These are phyloP conservation scores for Lophura nycthemera DNA, from an alignment of 2,113 vertebrate species.

Conservation along the genomic window DNA sequence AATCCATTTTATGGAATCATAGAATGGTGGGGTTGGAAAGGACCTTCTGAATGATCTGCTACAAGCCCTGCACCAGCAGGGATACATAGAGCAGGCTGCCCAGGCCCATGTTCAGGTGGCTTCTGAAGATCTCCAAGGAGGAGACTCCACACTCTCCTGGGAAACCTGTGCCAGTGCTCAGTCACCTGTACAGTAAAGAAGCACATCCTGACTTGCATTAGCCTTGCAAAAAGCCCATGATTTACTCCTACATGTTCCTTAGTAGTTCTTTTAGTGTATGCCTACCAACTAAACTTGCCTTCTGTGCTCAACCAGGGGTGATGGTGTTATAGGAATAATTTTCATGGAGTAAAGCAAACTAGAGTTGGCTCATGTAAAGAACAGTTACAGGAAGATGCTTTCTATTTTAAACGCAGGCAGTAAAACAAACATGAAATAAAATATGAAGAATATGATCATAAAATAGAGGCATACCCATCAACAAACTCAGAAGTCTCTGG, in stretches of 20 bases:
- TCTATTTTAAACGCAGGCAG: not conserved
- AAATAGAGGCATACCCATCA: slow-evolving; percentile 91
- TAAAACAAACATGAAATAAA: slow-evolving; percentile 27
- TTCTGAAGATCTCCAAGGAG: not conserved
- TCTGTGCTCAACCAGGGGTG: not conserved
- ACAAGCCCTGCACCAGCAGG: not conserved
- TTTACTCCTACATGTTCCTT: not conserved
- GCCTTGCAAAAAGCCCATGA: not conserved
- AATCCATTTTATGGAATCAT: not conserved
- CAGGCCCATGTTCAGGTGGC: not conserved
- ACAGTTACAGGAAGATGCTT: not conserved
- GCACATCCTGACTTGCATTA: not conserved
- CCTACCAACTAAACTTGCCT: not conserved
- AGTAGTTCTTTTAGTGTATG: not conserved
- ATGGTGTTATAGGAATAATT: not conserved
- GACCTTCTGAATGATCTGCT: not conserved
- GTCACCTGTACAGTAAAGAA: not conserved
- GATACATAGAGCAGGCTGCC: not conserved
- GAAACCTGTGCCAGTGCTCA: not conserved
- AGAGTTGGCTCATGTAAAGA: not conserved
- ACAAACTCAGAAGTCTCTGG: slow-evolving; percentile 95
- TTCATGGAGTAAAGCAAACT: not conserved
- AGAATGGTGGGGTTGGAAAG: not conserved
- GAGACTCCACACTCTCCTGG: not conserved
- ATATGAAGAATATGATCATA: slow-evolving; percentile 72